These are phyloP conservation scores for Ammodytes dubius DNA, from an alignment of 2,113 vertebrate species.

Conservation along the genomic window DNA sequence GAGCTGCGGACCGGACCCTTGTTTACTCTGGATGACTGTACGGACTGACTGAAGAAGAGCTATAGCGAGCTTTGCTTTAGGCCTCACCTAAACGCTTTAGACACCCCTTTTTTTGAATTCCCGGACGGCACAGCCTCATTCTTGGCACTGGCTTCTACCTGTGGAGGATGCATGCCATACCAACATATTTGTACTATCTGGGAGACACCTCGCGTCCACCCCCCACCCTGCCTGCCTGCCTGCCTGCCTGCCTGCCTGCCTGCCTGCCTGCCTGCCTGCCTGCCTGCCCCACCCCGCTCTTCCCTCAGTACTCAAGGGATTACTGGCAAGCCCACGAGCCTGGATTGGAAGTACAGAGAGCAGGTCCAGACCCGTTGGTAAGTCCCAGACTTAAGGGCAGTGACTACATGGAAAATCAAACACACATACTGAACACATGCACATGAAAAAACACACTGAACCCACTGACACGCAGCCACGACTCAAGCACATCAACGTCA, in stretches of 20 bases:
- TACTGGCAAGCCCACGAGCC: conserved; percentile 75
- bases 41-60: conserved; percentile 32
- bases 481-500: conserved; percentile 53
- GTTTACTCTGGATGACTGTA: conserved; percentile 49
- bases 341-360: conserved; percentile 74
- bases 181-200: conserved; percentile 50
- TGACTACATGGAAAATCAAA: conserved; percentile 85
- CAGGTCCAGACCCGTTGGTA: conserved; percentile 81
- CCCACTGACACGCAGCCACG: conserved; percentile 72
- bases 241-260: conserved; percentile 51
- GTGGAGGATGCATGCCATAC: conserved; percentile 41
- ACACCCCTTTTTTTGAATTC: conserved; percentile 24
- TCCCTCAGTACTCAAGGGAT: conserved; percentile 72
- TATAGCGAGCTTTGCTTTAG: conserved; percentile 7
- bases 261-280: conserved; percentile 52
- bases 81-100: conserved; percentile 27
- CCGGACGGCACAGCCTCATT: conserved; percentile 35
- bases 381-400: conserved; percentile 78
- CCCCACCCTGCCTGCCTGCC: conserved; percentile 48
- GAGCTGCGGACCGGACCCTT: conserved; percentile 51
- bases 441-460: conserved; percentile 77
- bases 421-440: conserved; percentile 70
- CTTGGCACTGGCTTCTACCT: conserved; percentile 54
- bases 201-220: conserved; percentile 31
- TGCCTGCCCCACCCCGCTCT: conserved; percentile 60